Evolutionary conservation across 2,797 vertebrate genomes (phyloP).

Genomic region (Salarias fasciatus): DNA sequence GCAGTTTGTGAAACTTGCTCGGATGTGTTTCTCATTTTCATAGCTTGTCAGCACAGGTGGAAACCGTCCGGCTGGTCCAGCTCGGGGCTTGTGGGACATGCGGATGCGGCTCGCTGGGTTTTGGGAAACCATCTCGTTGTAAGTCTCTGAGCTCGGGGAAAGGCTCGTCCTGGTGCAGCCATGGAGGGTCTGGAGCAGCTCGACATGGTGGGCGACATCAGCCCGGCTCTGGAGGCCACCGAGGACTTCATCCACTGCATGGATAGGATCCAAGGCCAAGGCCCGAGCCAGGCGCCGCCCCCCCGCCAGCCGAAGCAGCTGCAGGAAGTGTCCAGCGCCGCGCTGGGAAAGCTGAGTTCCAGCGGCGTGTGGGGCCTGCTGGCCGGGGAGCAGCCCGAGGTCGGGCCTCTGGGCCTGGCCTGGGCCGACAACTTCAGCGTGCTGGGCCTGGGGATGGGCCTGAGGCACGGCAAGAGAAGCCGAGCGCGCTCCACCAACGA

Average conservation of each 20-base stretch:
- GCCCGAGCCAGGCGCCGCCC: slow-evolving; percentile 76
- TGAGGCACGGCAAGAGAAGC: slow-evolving; percentile 88
- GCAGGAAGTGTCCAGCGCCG: slow-evolving; percentile 71
- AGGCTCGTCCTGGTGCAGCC: slow-evolving; percentile 10
- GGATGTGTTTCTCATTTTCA: slow-evolving; percentile 14
- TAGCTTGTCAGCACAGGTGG: not conserved
- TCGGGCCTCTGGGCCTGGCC: slow-evolving; percentile 76
- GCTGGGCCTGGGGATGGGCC: slow-evolving; percentile 78
- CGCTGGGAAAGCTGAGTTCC: slow-evolving; percentile 79
- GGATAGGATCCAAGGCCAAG: slow-evolving; percentile 84
- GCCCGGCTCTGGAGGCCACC: slow-evolving; percentile 95
- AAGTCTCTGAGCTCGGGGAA: slow-evolving; percentile 23
- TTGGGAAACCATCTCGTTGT: slow-evolving; percentile 39
- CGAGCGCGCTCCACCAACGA: slow-evolving; percentile 95
- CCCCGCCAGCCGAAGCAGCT: slow-evolving; percentile 68
- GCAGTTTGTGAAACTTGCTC: slow-evolving; percentile 38
- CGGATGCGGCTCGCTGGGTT: slow-evolving; percentile 26
- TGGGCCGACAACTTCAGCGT: slow-evolving; percentile 87
- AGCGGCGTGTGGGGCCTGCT: slow-evolving; percentile 82
- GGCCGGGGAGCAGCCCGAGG: slow-evolving; percentile 73
- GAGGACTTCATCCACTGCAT: slow-evolving; percentile 95
- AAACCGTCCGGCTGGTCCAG: slow-evolving; percentile 5
- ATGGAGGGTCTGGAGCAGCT: slow-evolving; percentile 94
- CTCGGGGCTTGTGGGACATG: slow-evolving; percentile 40
- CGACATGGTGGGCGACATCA: slow-evolving; percentile 91